Base-by-base conservation (phyloP, 53 echinoderm and acorn worm genomes). In the Astropecten irregularis region DNA sequence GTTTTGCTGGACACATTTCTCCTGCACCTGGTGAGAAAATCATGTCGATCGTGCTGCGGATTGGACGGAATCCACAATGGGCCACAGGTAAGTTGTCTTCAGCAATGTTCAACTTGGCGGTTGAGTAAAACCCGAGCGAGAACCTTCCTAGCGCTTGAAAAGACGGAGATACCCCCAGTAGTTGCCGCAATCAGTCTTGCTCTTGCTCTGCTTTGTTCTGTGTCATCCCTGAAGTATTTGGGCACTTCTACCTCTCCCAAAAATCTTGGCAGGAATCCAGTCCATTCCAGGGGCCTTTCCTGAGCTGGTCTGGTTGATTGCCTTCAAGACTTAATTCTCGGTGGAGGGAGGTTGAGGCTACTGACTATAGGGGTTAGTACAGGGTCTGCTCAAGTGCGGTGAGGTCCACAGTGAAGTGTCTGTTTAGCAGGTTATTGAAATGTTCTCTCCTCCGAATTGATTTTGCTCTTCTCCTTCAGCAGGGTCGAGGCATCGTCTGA, bases 61-160 rank as follows among this genome's bases (percentile, higher is more conserved):
- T 33, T n/a, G 72, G 9, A 18, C 50, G 2, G 72, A 49, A 49
- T 6, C 81, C 61, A 30, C 62, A 35, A 40, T 84, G 84, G 9
- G 54, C 28, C 34, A 56, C 84, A 15, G 73, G 85, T 13, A 73
- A 51, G 14, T 27, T 30, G 21, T 66, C 76, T 33, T 86, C 81
- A 27, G 79, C 52, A 3, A 87, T 13, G 30, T 73, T 61, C 7
- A 63, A 85, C 70, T 16, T 46, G 73, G 36, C 84, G 66, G 21
- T 82, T 82, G 20, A 66, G 66, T 46, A 82, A 28, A 26, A 49
- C 23, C 14, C 64, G 50, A 31, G 49, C 67, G 18, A 83, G 34
- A 15, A 67, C 28, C 44, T 67, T 71, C 38, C 39, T 71, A 27
- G 71, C 44, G 11, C 6, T 42, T 23, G 28, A 44, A 3, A 63